Base-by-base conservation (phyloP, 2,113 vertebrate genomes). In the Corythornis madagascariensis region DNA sequence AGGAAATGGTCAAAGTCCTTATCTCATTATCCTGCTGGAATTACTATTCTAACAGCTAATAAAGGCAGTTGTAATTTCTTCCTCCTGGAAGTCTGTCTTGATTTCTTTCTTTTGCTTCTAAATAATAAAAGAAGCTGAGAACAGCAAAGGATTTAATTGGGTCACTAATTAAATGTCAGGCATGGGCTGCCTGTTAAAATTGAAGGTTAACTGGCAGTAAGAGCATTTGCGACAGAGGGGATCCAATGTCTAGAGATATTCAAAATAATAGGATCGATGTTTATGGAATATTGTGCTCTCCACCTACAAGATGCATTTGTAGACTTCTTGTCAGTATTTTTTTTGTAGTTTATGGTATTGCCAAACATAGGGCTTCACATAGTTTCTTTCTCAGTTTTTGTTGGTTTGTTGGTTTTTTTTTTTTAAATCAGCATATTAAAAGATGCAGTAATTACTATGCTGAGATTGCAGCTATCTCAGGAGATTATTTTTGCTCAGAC, bases 151-250 rank as follows among this genome's bases (percentile, higher is more conserved):
- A 89, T 97, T 97, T 98, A 98, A 98, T 98, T 98, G 96, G 96
- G 93, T 98, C 97, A 97, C 98, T 99, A 98, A 98, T 99, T 98
- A 98, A 98, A 98, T 98, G 97, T 98, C 98, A 98, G 88, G 94
- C 93, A 93, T 93, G 83, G 97, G 92, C 94, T 97, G 97, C 95
- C 93, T 96, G 91, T 94, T 96, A 95, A 96, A 95, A 90, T 96
- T 59, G 82, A 95, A 98, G 96, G 97, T 98, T 98, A 98, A 97
- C 97, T 93, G 93, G 93, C 94, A 93, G 89, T 81, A 89, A 95
- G 95, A 94, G 18, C 48, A 16, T 90, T 91, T 92, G 59, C 90
- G 94, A 63, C n/a, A 43, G 56, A 38, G 14, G 45, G 55, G 31
- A 71, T 82, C 40, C 75, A 88, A 1, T 91, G 43, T 42, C 70